phyloP scores from a whole-genome alignment of 2,888 invertebrate genomes.

The Nomada ruficornis region DNA sequence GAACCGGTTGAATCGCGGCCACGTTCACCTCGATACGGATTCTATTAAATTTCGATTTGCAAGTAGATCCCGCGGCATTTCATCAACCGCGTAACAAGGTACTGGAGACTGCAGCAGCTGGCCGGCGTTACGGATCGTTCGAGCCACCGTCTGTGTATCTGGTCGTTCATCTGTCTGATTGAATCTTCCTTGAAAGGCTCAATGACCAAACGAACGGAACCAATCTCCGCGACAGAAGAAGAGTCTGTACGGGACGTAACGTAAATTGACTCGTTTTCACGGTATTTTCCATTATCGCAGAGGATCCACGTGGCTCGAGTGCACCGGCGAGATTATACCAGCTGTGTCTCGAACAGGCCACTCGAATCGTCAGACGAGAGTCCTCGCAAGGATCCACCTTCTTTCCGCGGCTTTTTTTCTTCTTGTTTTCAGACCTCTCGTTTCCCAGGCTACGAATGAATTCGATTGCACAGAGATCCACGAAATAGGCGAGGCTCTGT shows the following conservation, averaged over 20 bases:
- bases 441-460: background rate
- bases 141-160: constrained; percentile 29
- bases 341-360: constrained; percentile 54
- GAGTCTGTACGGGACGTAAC: constrained; percentile 51
- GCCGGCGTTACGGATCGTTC: constrained; percentile 11
- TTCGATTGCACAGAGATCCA: background rate
- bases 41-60: constrained; percentile 53
- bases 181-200: constrained; percentile 54
- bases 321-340: constrained; percentile 50
- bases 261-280: constrained; percentile 55
- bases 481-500: background rate
- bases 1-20: constrained; percentile 19
- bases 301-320: constrained; percentile 39
- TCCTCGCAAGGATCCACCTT: background rate
- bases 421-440: background rate
- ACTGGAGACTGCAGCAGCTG: constrained; percentile 37
- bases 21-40: constrained; percentile 12
- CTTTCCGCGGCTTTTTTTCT: background rate
- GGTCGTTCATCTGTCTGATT: constrained; percentile 41
- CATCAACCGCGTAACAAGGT: constrained; percentile 46
- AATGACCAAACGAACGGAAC: constrained; percentile 44
- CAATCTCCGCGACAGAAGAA: constrained; percentile 36
- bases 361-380: constrained; percentile 19
- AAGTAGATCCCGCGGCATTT: constrained; percentile 39
- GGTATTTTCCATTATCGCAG: constrained; percentile 54